Base-by-base conservation (phyloP, 1,140 invertebrate species). In the Pachypeltis micranthus region DNA sequence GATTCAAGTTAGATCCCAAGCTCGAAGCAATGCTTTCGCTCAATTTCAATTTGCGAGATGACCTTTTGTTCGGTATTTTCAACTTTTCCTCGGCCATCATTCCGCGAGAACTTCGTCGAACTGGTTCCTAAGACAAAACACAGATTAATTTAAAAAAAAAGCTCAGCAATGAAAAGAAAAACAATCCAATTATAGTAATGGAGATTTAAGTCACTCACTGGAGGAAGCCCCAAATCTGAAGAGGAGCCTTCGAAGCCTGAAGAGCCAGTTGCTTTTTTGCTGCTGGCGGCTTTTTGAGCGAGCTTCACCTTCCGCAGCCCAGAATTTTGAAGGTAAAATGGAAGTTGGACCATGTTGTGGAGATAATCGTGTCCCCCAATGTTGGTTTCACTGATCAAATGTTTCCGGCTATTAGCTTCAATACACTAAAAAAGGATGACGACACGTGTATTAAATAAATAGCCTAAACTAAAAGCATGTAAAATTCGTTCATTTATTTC, bases 271-370 rank as follows among this genome's bases (percentile, higher is more conserved):
- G 55, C 23, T 28, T 57, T 57, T 57, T 65, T 65, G 7, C 60
- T 63, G 24, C 66, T 63, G 29, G 67, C 61, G 0, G 88, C 86
- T 72, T 90, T 85, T 74, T 92, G 90, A 0, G 91, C 90, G 24
- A 86, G 77, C 73, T 91, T 91, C 0, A 93, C 89, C 69, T 91
- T 87, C 0, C 92, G 78, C 54, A 98, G 74, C 4, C 92, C 93
- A 19, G 94, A 94, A 76, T 96, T 98, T 79, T 98, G 96, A 16
- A 98, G 79, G 75, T 93, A 99, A 76, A 98, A 98, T 0, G 96
- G 96, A 65, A 99, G 77, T 73, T 98, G 96, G 1, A 99, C 93
- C 78, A 98, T 87, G 73, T 98, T 98, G 26, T 92, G 83, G 29
- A 98, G 76, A 72, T 96, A 98, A 75, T 96, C 93, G 77, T 93